Evolutionary conservation across 2,888 invertebrate genomes (phyloP), one percentile per base, ranked within the genome.

Genomic region (Cephalotes varians): DNA sequence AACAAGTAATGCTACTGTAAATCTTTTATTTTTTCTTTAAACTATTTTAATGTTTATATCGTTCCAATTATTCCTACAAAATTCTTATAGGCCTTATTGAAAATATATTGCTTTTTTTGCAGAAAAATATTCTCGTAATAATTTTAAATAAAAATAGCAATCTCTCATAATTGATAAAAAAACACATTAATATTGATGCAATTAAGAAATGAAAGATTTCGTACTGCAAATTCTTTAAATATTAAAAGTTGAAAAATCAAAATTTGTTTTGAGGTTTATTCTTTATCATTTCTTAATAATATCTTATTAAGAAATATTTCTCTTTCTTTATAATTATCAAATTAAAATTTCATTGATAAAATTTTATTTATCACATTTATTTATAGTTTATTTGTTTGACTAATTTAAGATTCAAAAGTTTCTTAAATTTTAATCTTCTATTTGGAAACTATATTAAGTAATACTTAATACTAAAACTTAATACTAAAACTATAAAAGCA

Each of bases 1-100:
- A 15, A 71, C 54, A 21, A 40, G 31, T 56, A 69, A 15, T 71
- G 34, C 9, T 71, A 44, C 40, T 28, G 54, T 72, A 25, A 51
- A 69, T 15, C 15, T 74, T n/a, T 37, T 34, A 47, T 44, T 21
- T 2, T 6, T 40, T 4, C 21, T 74, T 47, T 62, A 31, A 44
- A 21, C 7, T 60, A 15, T n/a, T n/a, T n/a, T n/a, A n/a, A n/a
- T n/a, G n/a, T 60, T 60, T 40, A 28, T 40, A 31, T 21, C 4
- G 7, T n/a, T 44, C 0, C 9, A 44, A 56, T 71, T 37, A 21
- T 5, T 60, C 15, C n/a, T 34, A 21, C 2, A 7, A 49, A 51
- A 51, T 9, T 69, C 15, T 67, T 49, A 49, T n/a, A 51, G 6
- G 28, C 2, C 12, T 49, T 49, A 31, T 15, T 65, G 9, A 44